phyloP scores from a whole-genome alignment of 2,797 vertebrate species.

The Lagodon rhomboides region DNA sequence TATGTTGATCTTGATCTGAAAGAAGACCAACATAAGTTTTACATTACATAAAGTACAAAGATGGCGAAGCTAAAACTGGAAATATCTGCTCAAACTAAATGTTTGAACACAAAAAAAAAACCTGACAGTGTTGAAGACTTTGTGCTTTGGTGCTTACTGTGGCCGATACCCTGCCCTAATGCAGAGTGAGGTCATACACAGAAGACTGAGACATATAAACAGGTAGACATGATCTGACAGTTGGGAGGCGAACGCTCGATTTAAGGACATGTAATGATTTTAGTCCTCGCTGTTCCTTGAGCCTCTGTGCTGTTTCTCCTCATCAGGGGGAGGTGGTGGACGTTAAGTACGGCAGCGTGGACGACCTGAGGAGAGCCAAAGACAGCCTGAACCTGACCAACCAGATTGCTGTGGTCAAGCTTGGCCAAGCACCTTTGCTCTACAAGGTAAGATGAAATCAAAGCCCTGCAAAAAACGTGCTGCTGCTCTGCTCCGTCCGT shows the following conservation, averaged over 20 bases:
- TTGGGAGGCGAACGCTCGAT: background rate
- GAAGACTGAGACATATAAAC: background rate
- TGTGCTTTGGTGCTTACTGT: background rate
- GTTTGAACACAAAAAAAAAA: no score
- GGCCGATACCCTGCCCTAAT: background rate
- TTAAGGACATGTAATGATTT: background rate
- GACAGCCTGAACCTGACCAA: conserved; percentile 85
- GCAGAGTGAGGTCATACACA: background rate
- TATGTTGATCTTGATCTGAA: no score
- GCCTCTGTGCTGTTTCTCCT: conserved; percentile 34
- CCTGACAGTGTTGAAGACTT: no score
- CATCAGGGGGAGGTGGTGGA: conserved; percentile 92
- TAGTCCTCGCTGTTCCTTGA: background rate
- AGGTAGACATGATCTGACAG: background rate
- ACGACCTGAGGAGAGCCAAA: conserved; percentile 86
- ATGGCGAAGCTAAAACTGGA: background rate
- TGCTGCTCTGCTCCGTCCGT: conserved; percentile 11
- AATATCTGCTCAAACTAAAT: background rate
- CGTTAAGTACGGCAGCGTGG: conserved; percentile 88
- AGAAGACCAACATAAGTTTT: no score
- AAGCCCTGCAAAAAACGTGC: conserved; percentile 17
- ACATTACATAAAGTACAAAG: background rate
- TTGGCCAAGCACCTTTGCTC: conserved; percentile 91
- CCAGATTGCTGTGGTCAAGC: conserved; percentile 93
- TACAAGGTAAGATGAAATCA: conserved; percentile 88